phyloP scores from a whole-genome alignment of 2,113 vertebrate species.

The human (Homo sapiens) region DNA sequence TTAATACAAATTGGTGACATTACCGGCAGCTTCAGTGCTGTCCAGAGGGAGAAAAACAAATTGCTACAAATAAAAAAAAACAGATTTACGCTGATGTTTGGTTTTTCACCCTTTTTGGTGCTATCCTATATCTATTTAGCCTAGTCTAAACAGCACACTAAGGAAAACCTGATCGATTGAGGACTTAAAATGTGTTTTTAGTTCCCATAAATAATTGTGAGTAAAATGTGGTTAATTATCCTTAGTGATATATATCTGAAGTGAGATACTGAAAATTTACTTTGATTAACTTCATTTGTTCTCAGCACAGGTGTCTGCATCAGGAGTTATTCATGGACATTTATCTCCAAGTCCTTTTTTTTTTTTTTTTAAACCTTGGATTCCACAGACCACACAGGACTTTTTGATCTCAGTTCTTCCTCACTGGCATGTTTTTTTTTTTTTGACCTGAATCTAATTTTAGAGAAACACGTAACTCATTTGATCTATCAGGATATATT shows the following conservation, averaged over 20 bases:
- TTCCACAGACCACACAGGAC: neutral
- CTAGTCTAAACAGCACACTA: neutral
- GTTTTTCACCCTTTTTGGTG: neutral
- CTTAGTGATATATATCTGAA: neutral
- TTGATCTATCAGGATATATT: neutral
- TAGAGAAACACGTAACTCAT: neutral
- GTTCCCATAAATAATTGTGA: neutral
- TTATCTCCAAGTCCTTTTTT: neutral
- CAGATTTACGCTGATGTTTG: neutral
- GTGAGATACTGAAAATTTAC: neutral
- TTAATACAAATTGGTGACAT: neutral
- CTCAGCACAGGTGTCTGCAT: neutral
- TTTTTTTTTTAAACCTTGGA: neutral
- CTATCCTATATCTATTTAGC: neutral
- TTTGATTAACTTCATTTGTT: neutral
- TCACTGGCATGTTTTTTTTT: neutral
- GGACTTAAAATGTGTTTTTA: neutral
- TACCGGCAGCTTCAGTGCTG: neutral
- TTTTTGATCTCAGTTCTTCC: neutral
- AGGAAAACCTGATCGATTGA: neutral
- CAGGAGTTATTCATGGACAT: rapidly evolving
- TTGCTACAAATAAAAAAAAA: neutral
- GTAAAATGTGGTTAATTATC: neutral
- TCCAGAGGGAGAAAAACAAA: rapidly evolving
- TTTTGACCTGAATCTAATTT: neutral